phyloP scores from a whole-genome alignment of 35 echinoderm and acorn worm species.

The Heliocidaris erythrogramma region DNA sequence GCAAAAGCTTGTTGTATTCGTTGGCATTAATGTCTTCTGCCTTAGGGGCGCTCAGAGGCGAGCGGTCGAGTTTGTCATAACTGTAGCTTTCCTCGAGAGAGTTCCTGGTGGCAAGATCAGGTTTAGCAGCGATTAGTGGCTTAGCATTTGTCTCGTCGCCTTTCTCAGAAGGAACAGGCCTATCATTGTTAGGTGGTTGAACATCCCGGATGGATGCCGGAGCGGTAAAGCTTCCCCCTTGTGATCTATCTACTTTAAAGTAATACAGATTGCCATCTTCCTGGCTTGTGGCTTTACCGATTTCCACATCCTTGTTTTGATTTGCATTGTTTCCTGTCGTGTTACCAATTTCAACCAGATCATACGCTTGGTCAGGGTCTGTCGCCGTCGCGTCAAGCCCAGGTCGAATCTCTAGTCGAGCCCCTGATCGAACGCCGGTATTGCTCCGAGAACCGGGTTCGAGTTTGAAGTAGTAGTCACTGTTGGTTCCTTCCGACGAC shows the following conservation, averaged over 20 bases:
- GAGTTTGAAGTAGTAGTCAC: constrained; percentile 20
- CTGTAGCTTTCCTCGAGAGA: neutral
- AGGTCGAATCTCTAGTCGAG: too few relatives aligned
- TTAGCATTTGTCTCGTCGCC: neutral
- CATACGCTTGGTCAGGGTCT: neutral
- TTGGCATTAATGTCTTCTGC: neutral
- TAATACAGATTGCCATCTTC: neutral
- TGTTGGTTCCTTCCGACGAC: neutral
- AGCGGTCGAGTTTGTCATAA: constrained; percentile 7
- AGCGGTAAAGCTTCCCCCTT: neutral
- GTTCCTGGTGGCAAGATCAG: neutral
- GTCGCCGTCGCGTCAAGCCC: neutral
- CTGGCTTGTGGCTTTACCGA: neutral
- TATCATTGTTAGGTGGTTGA: neutral
- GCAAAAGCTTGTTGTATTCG: constrained; percentile 15
- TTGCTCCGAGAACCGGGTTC: neutral
- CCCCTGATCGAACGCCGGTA: neutral
- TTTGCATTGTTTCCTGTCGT: neutral
- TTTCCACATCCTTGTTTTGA: neutral
- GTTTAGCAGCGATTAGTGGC: neutral
- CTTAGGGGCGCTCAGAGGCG: neutral
- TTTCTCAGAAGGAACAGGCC: neutral
- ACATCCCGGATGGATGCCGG: neutral
- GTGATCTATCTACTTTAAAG: neutral
- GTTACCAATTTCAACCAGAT: neutral